These are phyloP conservation scores for Zelleria hepariella DNA, from an alignment of 2,888 invertebrate genomes.

Conservation along the genomic window DNA sequence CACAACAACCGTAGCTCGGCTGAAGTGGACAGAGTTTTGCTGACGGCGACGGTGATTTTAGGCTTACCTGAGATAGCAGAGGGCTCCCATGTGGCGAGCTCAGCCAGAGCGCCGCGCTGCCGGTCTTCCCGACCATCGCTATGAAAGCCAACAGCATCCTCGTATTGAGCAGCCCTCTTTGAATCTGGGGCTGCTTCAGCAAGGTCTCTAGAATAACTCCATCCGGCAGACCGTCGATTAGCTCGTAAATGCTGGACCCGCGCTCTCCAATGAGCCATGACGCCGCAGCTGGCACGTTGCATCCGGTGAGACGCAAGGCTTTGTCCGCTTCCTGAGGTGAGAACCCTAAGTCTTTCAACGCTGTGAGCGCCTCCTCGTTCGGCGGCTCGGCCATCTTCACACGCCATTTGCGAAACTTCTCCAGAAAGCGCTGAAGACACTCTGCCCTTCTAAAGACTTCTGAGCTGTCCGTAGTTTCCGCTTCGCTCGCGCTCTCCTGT, in stretches of 20 bases:
- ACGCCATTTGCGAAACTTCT: slow-evolving; percentile 55
- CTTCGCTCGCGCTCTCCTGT: slow-evolving; percentile 15
- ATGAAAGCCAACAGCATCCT: slow-evolving; percentile 61
- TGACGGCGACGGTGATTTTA: too few relatives aligned
- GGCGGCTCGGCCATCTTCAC: slow-evolving; percentile 43
- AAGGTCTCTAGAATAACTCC: slow-evolving; percentile 49
- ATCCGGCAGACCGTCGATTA: slow-evolving; percentile 54
- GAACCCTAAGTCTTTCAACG: slow-evolving; percentile 51
- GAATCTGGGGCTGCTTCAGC: slow-evolving; percentile 58
- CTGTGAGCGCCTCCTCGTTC: slow-evolving; percentile 35
- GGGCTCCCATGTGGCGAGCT: slow-evolving; percentile 63
- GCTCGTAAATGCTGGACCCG: slow-evolving; percentile 56
- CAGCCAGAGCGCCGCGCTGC: slow-evolving; percentile 56
- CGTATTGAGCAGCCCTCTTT: slow-evolving; percentile 54
- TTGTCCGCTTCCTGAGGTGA: slow-evolving; percentile 39
- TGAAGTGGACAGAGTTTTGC: too few relatives aligned
- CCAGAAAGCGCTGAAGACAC: slow-evolving; percentile 48
- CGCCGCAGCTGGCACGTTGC: slow-evolving; percentile 58
- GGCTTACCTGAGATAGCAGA: slow-evolving; percentile 36
- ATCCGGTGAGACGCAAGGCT: slow-evolving; percentile 47
- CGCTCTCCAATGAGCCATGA: slow-evolving; percentile 58
- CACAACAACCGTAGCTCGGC: too few relatives aligned
- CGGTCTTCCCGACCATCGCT: slow-evolving; percentile 59
- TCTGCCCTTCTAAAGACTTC: slow-evolving; percentile 43
- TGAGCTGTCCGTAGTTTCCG: slow-evolving; percentile 16